Conservation (phyloP, 2,113 vertebrate genomes). For the Muntiacus muntjak region DNA sequence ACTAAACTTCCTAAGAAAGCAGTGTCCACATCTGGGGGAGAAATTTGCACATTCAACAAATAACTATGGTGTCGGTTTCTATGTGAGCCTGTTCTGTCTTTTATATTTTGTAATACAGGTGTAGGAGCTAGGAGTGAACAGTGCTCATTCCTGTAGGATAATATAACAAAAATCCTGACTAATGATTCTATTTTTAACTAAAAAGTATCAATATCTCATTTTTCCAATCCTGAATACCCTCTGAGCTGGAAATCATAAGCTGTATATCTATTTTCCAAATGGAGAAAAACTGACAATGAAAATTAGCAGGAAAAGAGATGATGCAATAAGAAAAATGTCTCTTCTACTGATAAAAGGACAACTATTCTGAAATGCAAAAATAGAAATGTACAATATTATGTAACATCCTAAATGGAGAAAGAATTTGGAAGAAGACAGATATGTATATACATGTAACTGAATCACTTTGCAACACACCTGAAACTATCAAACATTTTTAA, state of each 20-base stretch:
- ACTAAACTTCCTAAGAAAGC: background rate
- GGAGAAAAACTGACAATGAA: conserved; percentile 27
- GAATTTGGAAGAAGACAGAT: background rate
- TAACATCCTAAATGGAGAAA: background rate
- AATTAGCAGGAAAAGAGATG: background rate
- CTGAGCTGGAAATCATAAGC: background rate
- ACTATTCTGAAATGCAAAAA: background rate
- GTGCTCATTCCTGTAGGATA: background rate
- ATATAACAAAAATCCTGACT: background rate
- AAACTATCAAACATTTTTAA: background rate
- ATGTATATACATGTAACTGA: background rate
- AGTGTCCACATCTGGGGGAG: background rate
- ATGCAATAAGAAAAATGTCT: background rate
- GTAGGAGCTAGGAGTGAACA: background rate
- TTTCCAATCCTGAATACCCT: background rate
- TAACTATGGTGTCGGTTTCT: background rate
- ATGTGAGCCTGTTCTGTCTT: background rate
- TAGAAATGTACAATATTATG: background rate
- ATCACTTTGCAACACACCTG: background rate
- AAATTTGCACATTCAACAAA: background rate
- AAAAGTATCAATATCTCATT: background rate
- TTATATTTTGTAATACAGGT: background rate
- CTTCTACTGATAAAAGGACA: background rate
- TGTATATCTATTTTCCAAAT: background rate
- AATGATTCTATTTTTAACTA: conserved; percentile 28